Evolutionary conservation across 2,888 invertebrate genomes (phyloP), one percentile per base, ranked within the genome.

Genomic region (Epirrhoe tristata): DNA sequence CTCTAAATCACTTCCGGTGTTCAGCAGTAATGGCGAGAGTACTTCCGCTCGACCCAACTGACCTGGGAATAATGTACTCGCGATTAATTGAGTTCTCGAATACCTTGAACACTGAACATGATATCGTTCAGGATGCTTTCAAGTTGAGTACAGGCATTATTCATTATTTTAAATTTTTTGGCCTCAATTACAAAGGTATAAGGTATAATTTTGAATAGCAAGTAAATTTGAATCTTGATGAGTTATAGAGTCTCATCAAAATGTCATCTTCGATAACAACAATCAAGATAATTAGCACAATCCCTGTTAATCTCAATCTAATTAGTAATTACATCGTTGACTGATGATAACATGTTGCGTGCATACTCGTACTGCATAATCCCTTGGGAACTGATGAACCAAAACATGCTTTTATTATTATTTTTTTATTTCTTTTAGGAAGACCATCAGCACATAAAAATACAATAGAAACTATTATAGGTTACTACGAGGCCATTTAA

Each of bases 1-100:
- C 72, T 71, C 78, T 85, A 84, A 87, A 86, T 86, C 81, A 85
- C 81, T 83, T 84, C 82, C 83, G 78, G 77, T 79, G 79, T 79
- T 78, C 81, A 77, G 72, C 72, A 78, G 79, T 81, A 84, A 86
- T 85, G 77, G 82, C 66, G 51, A 52, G 48, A 66, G 62, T 50
- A 76, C 80, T 82, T 83, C 82, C 82, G 74, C 61, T 58, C 63
- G 73, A 69, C 74, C 74, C 63, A 48, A 65, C 63, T 67, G 66
- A 74, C 73, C 79, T 75, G 74, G 68, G 75, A 78, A 78, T 80
- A 79, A 81, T 78, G 66, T 66, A 73, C 73, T 72, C 69, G n/a
- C 72, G 70, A 80, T 81, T 84, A 82, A 84, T 83, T 77, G 78
- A 81, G 76, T 82, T 76, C 43, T 32, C 39, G 34, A 54, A 54